Conservation (phyloP, 2,113 vertebrate genomes). For the Felis chaus region DNA sequence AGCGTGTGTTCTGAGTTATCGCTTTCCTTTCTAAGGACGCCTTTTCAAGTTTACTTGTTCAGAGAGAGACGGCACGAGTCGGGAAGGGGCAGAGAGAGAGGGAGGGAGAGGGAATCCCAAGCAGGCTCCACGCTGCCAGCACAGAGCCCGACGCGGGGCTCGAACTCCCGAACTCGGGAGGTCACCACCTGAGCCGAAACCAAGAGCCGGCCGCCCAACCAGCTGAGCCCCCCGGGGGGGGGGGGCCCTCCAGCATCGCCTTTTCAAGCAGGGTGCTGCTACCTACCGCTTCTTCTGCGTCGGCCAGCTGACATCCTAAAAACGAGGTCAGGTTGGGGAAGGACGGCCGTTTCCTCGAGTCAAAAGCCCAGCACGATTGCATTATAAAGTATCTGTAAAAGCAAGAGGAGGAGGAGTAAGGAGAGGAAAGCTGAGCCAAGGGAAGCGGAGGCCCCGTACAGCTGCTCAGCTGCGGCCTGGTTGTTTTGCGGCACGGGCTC, state of each 20-base stretch:
- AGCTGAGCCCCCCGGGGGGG: too few species aligned
- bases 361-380: conserved; percentile 93
- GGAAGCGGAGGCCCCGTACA: neutral
- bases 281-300: conserved; percentile 91
- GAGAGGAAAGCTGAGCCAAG: neutral
- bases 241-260: too few species aligned
- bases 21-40: neutral
- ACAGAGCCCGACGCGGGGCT: too few species aligned
- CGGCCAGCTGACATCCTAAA: conserved; percentile 89
- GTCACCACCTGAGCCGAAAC: too few species aligned
- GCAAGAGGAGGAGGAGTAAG: neutral
- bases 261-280: neutral
- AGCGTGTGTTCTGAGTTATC: neutral
- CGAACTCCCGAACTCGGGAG: too few species aligned
- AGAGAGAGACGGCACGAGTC: too few species aligned
- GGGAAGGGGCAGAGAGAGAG: too few species aligned
- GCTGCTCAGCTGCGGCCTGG: rapidly evolving
- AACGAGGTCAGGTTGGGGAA: conserved; percentile 91
- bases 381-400: conserved; percentile 91
- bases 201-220: too few species aligned
- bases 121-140: too few species aligned
- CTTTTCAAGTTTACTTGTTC: neutral
- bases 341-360: conserved; percentile 88
- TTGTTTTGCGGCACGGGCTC: neutral
- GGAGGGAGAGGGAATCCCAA: too few species aligned